Base-by-base conservation (phyloP, 2,113 vertebrate species). In the Telmatochromis sp. region DNA sequence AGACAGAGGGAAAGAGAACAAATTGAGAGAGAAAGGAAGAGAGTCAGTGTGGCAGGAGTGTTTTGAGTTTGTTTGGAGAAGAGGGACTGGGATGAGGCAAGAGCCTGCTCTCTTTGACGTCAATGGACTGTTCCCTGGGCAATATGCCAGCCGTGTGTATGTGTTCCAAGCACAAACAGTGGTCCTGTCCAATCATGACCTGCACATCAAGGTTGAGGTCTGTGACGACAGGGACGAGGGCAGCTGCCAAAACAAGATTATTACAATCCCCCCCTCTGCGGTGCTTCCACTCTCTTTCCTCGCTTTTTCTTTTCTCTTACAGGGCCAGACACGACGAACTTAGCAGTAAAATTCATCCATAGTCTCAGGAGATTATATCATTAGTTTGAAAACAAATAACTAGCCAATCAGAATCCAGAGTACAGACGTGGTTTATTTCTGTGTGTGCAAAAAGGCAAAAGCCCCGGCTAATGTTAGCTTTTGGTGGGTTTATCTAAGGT, bases 21-120 rank as follows among this genome's bases (percentile, higher is more conserved):
- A 84, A 91, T 75, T 71, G 84, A 73, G 86, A 89, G 86, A 83
- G 65, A 82, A 45, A 88, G 51, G 73, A 57, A 60, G 90, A 87
- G 87, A 92, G 57, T 82, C 53, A 71, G 89, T 83, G 81, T 47
- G 53, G 89, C 87, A 80, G 84, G 82, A 88, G 83, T 94, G 95
- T 95, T 96, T 96, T 90, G 94, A 94, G 95, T 95, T 96, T 97
- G 96, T 97, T 97, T 97, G 95, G 96, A 96, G 94, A 96, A 95
- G 94, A 95, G 94, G 94, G 94, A 95, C 95, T 92, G 90, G 87
- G 95, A 97, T 97, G 96, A 96, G 95, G 95, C 95, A 96, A 97
- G 95, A 96, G 94, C 90, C 75, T 85, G 93, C 54, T 87, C 94
- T 96, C 95, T 96, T 95, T 97, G 96, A 97, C 97, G 97, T 97